A percentile compares a stretch with the other conserved stretches of the same genome.
Conservation (phyloP, 2,113 vertebrate genomes). For the Prochilodus magdalenae region DNA sequence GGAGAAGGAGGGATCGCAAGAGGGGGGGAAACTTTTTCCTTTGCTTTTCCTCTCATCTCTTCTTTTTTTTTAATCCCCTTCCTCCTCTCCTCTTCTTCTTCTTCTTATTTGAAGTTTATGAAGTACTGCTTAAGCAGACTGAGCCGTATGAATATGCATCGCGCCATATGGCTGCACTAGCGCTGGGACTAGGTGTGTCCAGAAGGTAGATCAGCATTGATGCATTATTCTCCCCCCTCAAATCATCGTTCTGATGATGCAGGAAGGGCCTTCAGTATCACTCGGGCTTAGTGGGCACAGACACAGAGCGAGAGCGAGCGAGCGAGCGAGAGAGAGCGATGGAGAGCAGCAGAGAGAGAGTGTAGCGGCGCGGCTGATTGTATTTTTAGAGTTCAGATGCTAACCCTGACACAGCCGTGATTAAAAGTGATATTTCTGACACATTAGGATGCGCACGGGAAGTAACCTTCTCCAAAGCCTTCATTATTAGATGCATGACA, state of each 20-base stretch:
- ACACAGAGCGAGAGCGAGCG: not conserved
- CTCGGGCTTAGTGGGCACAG: not conserved
- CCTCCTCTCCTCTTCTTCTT: conserved; percentile 48
- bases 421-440: conserved; percentile 87
- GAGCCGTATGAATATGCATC: conserved; percentile 81
- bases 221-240: conserved; percentile 78
- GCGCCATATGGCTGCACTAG: conserved; percentile 79
- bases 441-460: conserved; percentile 84
- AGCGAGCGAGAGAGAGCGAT: not conserved
- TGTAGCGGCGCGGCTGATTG: conserved; percentile 34
- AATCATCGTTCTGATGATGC: conserved; percentile 68
- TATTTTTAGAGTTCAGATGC: conserved; percentile 68
- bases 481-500: conserved; percentile 90
- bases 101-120: conserved; percentile 74
- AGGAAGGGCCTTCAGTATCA: conserved; percentile 33
- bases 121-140: conserved; percentile 74
- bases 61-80: conserved; percentile 46
- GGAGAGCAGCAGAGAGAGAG: not conserved
- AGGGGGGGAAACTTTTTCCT: conserved; percentile 62
- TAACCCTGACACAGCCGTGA: conserved; percentile 76
- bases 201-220: conserved; percentile 78
- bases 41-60: conserved; percentile 59
- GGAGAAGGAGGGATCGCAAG: conserved; percentile 12
- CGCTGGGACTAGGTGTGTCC: conserved; percentile 82
- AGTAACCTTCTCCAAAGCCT: conserved; percentile 86